A percentile compares a stretch with the other conserved stretches of the same genome.
Evolutionary conservation across 2,888 invertebrate species (phyloP).

Genomic region (Acrocyrtus sp.): DNA sequence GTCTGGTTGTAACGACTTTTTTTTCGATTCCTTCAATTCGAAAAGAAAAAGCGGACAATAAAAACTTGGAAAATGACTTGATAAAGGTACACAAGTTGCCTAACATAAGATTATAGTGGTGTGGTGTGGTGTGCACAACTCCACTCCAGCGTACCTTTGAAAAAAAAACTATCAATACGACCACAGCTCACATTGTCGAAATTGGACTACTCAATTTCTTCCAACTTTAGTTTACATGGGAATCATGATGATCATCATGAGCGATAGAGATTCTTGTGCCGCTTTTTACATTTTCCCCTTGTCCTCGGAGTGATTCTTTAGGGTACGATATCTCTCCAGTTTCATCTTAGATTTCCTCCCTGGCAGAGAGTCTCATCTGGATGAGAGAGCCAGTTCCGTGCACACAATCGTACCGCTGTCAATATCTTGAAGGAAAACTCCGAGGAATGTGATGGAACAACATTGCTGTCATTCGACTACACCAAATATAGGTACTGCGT

Average conservation of each 20-base stretch:
- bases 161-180: neutral
- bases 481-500: no score
- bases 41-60: conserved; percentile 6
- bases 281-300: conserved; percentile 12
- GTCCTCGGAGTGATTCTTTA: conserved; percentile 36
- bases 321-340: conserved; percentile 27
- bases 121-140: neutral
- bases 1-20: conserved; percentile 18
- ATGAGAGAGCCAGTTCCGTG: no score
- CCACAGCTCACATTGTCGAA: neutral
- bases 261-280: conserved; percentile 18
- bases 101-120: conserved; percentile 22
- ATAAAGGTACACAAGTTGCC: conserved; percentile 24
- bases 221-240: conserved; percentile 15
- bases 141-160: neutral
- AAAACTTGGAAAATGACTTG: conserved; percentile 19
- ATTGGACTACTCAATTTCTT: neutral
- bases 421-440: neutral
- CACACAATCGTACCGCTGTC: neutral
- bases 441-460: neutral
- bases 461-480: no score
- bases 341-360: neutral
- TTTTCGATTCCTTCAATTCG: conserved; percentile 25
- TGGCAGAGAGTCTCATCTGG: neutral
- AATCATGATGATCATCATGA: conserved; percentile 16